phyloP scores from a whole-genome alignment of 2,888 invertebrate species.

The Zeuzera pyrina region DNA sequence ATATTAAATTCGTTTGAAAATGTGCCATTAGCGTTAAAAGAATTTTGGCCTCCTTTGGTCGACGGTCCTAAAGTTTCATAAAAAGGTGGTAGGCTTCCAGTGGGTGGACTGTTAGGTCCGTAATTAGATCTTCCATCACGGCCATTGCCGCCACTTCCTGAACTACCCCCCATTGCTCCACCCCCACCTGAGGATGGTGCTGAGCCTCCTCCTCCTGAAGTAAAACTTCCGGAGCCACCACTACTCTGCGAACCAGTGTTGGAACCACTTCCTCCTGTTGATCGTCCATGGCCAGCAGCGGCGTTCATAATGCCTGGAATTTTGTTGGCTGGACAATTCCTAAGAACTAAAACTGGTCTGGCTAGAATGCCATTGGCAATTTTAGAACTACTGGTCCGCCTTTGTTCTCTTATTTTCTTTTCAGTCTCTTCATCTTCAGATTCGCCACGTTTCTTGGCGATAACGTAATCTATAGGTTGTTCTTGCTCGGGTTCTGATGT shows the following conservation, averaged over 20 bases:
- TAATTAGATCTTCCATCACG: constrained; percentile 89
- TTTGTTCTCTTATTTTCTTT: constrained; percentile 78
- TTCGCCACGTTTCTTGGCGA: constrained; percentile 84
- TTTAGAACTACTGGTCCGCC: constrained; percentile 78
- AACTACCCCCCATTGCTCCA: constrained; percentile 77
- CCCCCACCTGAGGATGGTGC: constrained; percentile 75
- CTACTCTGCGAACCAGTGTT: constrained; percentile 66
- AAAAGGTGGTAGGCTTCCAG: constrained; percentile 90
- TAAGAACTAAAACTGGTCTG: constrained; percentile 68
- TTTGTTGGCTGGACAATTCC: constrained; percentile 71
- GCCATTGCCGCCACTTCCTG: constrained; percentile 84
- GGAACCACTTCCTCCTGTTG: constrained; percentile 72
- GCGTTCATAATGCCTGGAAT: constrained; percentile 79
- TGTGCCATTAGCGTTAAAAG: constrained; percentile 78
- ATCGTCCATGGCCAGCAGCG: constrained; percentile 86
- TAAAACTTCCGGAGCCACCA: constrained; percentile 65
- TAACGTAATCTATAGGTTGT: constrained; percentile 91
- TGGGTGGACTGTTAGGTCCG: constrained; percentile 90
- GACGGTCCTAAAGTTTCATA: constrained; percentile 82
- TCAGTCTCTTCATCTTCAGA: constrained; percentile 79
- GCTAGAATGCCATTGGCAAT: constrained; percentile 72
- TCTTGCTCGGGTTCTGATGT: constrained; percentile 81
- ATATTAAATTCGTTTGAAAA: constrained; percentile 80
- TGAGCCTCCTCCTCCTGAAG: constrained; percentile 68
- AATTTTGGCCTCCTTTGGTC: constrained; percentile 82